Evolutionary conservation across 1,140 invertebrate genomes (phyloP).

Genomic region (Harlomillsia oculata): DNA sequence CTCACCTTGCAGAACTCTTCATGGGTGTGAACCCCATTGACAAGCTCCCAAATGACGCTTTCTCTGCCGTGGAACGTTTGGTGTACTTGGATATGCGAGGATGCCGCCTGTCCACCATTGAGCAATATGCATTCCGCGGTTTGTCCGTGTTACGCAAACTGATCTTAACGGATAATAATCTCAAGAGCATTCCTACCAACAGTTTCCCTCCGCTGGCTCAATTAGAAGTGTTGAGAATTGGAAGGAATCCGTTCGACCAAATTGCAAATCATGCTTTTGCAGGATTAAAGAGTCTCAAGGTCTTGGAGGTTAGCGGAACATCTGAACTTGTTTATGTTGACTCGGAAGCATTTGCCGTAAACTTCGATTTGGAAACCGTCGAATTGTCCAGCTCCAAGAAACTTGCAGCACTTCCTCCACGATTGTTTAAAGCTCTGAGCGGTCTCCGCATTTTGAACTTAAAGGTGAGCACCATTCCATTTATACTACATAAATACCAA

Average conservation of each 20-base stretch:
- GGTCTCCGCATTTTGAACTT: constrained; percentile 63
- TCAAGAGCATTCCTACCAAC: constrained; percentile 61
- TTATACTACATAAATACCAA: too few species aligned
- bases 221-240: constrained; percentile 66
- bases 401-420: constrained; percentile 58
- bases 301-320: constrained; percentile 64
- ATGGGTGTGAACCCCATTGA: constrained; percentile 72
- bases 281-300: constrained; percentile 61
- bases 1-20: constrained; percentile 64
- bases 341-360: constrained; percentile 64
- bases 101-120: constrained; percentile 65
- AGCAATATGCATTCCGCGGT: constrained; percentile 61
- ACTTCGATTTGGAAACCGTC: constrained; percentile 67
- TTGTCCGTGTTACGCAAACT: constrained; percentile 54
- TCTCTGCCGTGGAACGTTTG: constrained; percentile 60
- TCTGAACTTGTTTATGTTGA: constrained; percentile 58
- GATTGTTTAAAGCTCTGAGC: constrained; percentile 62
- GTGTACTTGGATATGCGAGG: constrained; percentile 66
- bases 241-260: constrained; percentile 65
- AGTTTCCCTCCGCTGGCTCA: constrained; percentile 59
- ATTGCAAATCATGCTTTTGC: constrained; percentile 61
- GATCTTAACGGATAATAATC: constrained; percentile 65
- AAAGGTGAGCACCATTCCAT: constrained; percentile 34
- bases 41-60: constrained; percentile 59
- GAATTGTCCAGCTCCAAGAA: constrained; percentile 65